phyloP scores from a whole-genome alignment of 2,888 invertebrate species.

The Drosophila siamana region DNA sequence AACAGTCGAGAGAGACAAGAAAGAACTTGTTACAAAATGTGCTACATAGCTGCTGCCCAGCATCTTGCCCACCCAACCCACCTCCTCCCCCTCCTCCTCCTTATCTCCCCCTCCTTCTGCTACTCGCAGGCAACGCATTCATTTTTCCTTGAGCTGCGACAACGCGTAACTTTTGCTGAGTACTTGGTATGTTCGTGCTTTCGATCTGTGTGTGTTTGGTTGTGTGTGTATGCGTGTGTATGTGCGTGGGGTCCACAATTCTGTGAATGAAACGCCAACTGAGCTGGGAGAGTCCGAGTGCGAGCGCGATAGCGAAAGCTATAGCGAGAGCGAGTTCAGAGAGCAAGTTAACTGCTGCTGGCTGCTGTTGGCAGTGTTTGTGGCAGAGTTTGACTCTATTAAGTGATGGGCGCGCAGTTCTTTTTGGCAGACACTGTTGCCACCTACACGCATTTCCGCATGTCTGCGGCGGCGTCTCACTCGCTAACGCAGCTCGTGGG shows the following conservation, averaged over 20 bases:
- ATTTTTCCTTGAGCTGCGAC: conserved; percentile 15
- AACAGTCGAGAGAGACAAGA: conserved; percentile 51
- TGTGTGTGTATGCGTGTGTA: conserved; percentile 16
- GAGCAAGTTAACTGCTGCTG: conserved; percentile 24
- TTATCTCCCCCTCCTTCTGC: background rate
- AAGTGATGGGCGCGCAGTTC: conserved; percentile 76
- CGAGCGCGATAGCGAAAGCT: conserved; percentile 21
- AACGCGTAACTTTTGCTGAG: conserved; percentile 66
- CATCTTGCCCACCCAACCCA: background rate
- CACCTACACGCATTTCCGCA: conserved; percentile 52
- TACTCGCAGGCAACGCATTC: background rate
- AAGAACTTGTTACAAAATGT: too few relatives aligned
- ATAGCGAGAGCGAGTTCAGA: conserved; percentile 33
- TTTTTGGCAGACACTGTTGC: conserved; percentile 38
- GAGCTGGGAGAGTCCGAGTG: conserved; percentile 12
- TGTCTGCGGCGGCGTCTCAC: conserved; percentile 25
- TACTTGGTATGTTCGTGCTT: conserved; percentile 64
- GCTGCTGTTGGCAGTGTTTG: conserved; percentile 29
- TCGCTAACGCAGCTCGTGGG: background rate
- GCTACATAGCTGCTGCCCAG: conserved; percentile 35
- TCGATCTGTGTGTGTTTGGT: conserved; percentile 49
- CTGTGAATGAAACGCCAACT: conserved; percentile 65
- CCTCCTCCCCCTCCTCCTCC: background rate
- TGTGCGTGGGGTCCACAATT: conserved; percentile 31
- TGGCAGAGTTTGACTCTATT: conserved; percentile 72